Evolutionary conservation across 1,140 invertebrate species (phyloP).

Genomic region (Scaptomyza hsui): DNA sequence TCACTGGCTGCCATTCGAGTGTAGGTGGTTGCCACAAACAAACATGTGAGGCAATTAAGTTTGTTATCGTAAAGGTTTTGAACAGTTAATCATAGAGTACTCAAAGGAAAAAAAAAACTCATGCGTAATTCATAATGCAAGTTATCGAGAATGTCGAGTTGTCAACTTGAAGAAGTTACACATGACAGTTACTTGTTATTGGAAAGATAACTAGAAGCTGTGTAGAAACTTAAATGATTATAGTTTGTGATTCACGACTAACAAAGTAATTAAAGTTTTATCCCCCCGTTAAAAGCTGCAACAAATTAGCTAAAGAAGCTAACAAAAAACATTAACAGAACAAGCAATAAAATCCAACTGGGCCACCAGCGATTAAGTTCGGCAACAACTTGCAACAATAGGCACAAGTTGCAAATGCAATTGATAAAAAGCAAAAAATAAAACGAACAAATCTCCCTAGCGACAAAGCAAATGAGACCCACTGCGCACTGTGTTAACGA

Average conservation of each 20-base stretch:
- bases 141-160: neutral
- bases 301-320: conserved; percentile 63
- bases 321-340: conserved; percentile 53
- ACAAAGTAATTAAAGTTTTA: conserved; percentile 14
- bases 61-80: conserved; percentile 28
- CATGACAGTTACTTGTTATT: neutral
- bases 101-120: conserved; percentile 13
- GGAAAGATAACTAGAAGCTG: neutral
- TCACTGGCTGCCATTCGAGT: conserved; percentile 30
- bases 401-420: conserved; percentile 69
- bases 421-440: conserved; percentile 18
- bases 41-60: conserved; percentile 72
- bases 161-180: neutral
- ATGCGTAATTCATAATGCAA: conserved; percentile 57
- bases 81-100: conserved; percentile 38
- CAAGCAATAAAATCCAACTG: conserved; percentile 47
- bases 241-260: neutral
- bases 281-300: conserved; percentile 19
- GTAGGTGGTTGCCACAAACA: conserved; percentile 40
- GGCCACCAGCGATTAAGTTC: neutral
- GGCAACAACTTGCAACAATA: conserved; percentile 32
- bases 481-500: conserved; percentile 30
- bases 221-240: neutral
- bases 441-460: conserved; percentile 62
- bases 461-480: conserved; percentile 77